Percentiles rank a stretch among this genome's conserved stretches.
Evolutionary conservation across 2,113 vertebrate species (phyloP).

Genomic region (Oryzias celebensis): DNA sequence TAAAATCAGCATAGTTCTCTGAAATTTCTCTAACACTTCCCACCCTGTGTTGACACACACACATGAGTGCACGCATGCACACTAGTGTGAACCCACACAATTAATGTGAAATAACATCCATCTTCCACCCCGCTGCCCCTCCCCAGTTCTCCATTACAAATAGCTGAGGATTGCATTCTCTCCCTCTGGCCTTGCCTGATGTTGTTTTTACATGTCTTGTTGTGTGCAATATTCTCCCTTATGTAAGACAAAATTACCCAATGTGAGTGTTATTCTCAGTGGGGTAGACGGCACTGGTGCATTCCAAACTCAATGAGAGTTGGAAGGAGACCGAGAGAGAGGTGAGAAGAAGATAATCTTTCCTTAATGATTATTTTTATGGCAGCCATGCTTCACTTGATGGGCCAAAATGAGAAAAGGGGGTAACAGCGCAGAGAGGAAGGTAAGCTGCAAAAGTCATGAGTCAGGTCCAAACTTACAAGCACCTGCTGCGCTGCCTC

Average conservation of each 20-base stretch:
- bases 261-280: constrained; percentile 54
- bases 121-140: constrained; percentile 52
- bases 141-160: constrained; percentile 68
- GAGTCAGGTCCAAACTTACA: constrained; percentile 46
- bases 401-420: constrained; percentile 23
- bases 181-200: constrained; percentile 65
- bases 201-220: constrained; percentile 75
- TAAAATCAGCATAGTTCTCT: constrained; percentile 70
- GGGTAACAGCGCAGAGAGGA: constrained; percentile 11
- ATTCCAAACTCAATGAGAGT: constrained; percentile 62
- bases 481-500: constrained; percentile 53
- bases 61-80: constrained; percentile 38
- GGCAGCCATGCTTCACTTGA: constrained; percentile 48
- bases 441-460: constrained; percentile 41
- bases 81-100: constrained; percentile 62
- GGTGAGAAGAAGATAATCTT: constrained; percentile 53
- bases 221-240: constrained; percentile 67
- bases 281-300: constrained; percentile 58
- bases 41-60: constrained; percentile 51
- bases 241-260: constrained; percentile 73
- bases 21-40: constrained; percentile 73
- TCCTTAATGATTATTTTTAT: constrained; percentile 63
- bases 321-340: constrained; percentile 38
- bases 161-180: constrained; percentile 72
- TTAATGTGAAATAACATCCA: constrained; percentile 74